Percentiles rank a stretch among this genome's conserved stretches.
phyloP scores from a whole-genome alignment of 2,888 invertebrate species.

The Odontocolon sp. region DNA sequence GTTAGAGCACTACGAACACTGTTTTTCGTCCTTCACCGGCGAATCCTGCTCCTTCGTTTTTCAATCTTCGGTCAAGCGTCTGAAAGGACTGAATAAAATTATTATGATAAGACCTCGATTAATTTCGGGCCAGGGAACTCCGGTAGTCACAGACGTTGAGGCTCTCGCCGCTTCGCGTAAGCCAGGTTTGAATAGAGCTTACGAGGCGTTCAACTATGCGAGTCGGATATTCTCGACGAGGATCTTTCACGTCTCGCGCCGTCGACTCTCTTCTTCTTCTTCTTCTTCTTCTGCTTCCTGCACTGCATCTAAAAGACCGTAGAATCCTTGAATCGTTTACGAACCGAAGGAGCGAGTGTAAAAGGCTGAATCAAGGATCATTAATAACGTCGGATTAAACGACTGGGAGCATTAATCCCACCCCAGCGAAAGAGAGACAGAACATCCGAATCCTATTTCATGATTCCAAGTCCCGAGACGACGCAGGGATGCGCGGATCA shows the following conservation, averaged over 20 bases:
- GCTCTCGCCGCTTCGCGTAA: slow-evolving; percentile 66
- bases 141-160: slow-evolving; percentile 68
- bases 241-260: slow-evolving; percentile 31
- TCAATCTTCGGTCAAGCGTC: slow-evolving; percentile 53
- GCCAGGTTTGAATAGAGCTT: slow-evolving; percentile 75
- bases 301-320: slow-evolving; percentile 58
- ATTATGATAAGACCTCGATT: slow-evolving; percentile 79
- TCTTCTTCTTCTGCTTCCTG: not conserved
- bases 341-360: slow-evolving; percentile 58
- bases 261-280: slow-evolving; percentile 20
- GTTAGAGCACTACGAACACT: not conserved
- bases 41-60: slow-evolving; percentile 6
- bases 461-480: slow-evolving; percentile 62
- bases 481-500: slow-evolving; percentile 63
- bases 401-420: slow-evolving; percentile 76
- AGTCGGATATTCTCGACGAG: slow-evolving; percentile 36
- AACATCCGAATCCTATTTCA: slow-evolving; percentile 76
- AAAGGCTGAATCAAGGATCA: slow-evolving; percentile 75
- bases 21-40: slow-evolving; percentile 12
- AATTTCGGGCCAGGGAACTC: slow-evolving; percentile 74
- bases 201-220: slow-evolving; percentile 52
- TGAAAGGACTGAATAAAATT: slow-evolving; percentile 75
- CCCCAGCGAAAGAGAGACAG: slow-evolving; percentile 62
- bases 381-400: slow-evolving; percentile 81
- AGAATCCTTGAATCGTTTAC: slow-evolving; percentile 72